Evolutionary conservation across 2,888 invertebrate species (phyloP).

Genomic region (Calliphora vomitoria): DNA sequence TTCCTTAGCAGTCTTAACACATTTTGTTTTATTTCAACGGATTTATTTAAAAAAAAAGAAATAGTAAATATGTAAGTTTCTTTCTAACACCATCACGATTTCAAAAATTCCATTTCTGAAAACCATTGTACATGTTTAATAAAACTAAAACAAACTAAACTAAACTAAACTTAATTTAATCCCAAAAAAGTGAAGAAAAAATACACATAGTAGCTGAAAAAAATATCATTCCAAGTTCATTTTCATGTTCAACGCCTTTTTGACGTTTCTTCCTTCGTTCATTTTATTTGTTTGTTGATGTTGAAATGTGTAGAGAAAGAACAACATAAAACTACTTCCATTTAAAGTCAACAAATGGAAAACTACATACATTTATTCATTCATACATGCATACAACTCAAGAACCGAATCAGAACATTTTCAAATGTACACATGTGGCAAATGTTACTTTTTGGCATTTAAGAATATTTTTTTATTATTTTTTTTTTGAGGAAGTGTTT

Average conservation of each 20-base stretch:
- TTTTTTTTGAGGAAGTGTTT: conserved; percentile 21
- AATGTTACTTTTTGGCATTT: conserved; percentile 66
- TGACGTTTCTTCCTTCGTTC: conserved; percentile 44
- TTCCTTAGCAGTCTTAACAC: background rate
- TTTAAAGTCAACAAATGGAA: conserved; percentile 39
- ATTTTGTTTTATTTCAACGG: background rate
- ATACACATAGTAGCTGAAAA: background rate
- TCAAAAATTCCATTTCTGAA: background rate
- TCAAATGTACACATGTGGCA: conserved; percentile 50
- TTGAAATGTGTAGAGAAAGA: conserved; percentile 1
- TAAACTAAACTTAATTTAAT: conserved; percentile 37
- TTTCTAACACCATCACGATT: background rate
- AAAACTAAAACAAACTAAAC: conserved; percentile 31
- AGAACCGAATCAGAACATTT: conserved; percentile 38
- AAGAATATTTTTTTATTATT: conserved; percentile 19
- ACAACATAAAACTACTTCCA: conserved; percentile 22
- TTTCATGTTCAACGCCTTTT: conserved; percentile 69
- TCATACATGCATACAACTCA: conserved; percentile 20
- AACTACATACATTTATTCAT: background rate
- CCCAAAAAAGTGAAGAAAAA: background rate
- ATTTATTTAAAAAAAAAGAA: background rate
- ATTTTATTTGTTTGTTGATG: conserved; percentile 16
- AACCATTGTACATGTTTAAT: background rate
- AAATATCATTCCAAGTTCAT: conserved; percentile 50
- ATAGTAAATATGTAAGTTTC: too few relatives aligned